Evolutionary conservation across 2,797 vertebrate genomes (phyloP).

Genomic region (Odontamblyopus lacepedii): DNA sequence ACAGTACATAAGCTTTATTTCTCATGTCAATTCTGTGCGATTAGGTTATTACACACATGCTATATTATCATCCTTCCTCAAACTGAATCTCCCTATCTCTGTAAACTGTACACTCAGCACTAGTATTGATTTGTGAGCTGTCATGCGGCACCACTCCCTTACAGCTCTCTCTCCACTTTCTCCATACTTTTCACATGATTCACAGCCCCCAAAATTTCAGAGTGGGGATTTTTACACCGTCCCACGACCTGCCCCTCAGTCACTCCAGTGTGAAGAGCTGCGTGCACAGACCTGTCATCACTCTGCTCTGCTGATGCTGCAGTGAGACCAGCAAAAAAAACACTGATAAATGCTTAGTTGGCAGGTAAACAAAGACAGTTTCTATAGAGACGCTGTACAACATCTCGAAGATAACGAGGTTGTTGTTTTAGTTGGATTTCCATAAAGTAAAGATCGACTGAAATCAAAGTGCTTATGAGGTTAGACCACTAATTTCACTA

Average conservation of each 20-base stretch:
- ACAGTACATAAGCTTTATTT: too few species aligned
- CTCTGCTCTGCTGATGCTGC: slow-evolving; percentile 39
- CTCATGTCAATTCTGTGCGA: not conserved
- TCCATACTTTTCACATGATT: slow-evolving; percentile 53
- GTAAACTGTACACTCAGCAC: slow-evolving; percentile 1
- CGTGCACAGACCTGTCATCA: slow-evolving; percentile 47
- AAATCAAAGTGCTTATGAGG: not conserved
- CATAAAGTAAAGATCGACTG: not conserved
- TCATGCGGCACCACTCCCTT: slow-evolving; percentile 24
- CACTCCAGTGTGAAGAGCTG: slow-evolving; percentile 34
- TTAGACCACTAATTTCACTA: too few species aligned
- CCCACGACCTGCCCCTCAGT: slow-evolving; percentile 30
- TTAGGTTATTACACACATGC: not conserved
- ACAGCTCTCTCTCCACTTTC: slow-evolving; percentile 20
- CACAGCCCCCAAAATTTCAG: slow-evolving; percentile 34
- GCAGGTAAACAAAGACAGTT: slow-evolving; percentile 20
- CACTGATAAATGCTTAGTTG: slow-evolving; percentile 21
- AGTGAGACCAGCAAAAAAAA: not conserved
- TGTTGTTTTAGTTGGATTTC: not conserved
- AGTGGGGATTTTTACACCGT: slow-evolving; percentile 49
- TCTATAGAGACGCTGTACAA: slow-evolving; percentile 2
- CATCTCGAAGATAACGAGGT: not conserved
- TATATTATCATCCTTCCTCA: slow-evolving; percentile 14
- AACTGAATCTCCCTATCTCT: not conserved
- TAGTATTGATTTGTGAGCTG: slow-evolving; percentile 6